A percentile compares a stretch with the other conserved stretches of the same genome.
phyloP scores from a whole-genome alignment of 2,797 vertebrate species.

The Sylvia borin region DNA sequence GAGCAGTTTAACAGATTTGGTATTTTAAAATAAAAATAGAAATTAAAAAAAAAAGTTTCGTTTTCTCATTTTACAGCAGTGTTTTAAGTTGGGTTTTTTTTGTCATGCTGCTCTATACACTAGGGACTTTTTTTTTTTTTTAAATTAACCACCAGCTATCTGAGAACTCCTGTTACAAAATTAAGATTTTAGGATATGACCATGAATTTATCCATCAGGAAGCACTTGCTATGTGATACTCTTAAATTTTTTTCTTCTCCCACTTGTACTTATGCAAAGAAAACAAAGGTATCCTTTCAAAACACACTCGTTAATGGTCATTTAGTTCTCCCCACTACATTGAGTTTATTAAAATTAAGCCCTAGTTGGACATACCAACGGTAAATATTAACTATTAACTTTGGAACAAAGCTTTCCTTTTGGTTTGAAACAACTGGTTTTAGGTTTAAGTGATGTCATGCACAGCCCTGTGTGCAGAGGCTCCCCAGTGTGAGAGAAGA shows the following conservation, averaged over 20 bases:
- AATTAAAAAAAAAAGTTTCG: not conserved
- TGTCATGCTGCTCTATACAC: not conserved
- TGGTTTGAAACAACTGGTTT: not conserved
- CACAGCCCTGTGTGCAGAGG: not conserved
- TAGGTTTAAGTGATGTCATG: not conserved
- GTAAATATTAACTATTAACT: not conserved
- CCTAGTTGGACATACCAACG: not conserved
- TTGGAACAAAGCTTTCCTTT: not conserved
- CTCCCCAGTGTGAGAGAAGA: not conserved
- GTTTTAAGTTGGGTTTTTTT: not conserved
- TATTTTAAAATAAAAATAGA: not conserved
- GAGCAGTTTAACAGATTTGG: constrained; percentile 50
- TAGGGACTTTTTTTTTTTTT: not conserved
- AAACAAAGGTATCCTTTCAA: not conserved
- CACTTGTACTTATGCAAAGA: constrained; percentile 22
- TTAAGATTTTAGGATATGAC: not conserved
- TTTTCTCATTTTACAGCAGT: not conserved
- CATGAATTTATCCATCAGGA: constrained; percentile 1
- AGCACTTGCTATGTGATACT: not conserved
- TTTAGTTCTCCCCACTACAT: not conserved
- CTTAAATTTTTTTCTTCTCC: constrained; percentile 12
- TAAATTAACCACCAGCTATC: not conserved
- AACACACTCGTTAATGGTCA: not conserved
- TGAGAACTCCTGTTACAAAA: not conserved
- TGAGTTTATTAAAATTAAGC: not conserved